These are phyloP conservation scores for Muraenolepis orangiensis DNA, from an alignment of 2,797 vertebrate species.

Conservation along the genomic window DNA sequence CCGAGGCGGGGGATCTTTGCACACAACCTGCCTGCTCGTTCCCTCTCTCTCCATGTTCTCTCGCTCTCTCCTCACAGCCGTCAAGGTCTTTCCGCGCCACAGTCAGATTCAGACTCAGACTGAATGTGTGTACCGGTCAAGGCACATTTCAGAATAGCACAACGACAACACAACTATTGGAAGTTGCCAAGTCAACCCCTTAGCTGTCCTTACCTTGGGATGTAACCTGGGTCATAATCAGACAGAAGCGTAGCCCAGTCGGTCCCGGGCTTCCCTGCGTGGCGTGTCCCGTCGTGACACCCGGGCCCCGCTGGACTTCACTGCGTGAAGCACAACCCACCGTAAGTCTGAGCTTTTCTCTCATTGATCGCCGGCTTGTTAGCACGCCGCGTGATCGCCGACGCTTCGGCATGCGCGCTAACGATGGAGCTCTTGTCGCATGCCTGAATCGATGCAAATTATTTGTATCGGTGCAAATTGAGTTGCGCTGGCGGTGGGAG, in stretches of 20 bases:
- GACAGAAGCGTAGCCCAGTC: not conserved
- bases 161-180: not conserved
- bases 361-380: not conserved
- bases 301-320: not conserved
- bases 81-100: not conserved
- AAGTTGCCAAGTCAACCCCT: not conserved
- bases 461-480: not conserved
- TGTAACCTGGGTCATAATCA: not conserved
- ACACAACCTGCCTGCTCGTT: not conserved
- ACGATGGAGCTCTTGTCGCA: not conserved
- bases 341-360: not conserved
- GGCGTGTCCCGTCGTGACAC: not conserved
- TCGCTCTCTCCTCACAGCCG: not conserved
- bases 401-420: not conserved
- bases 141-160: constrained; percentile 1
- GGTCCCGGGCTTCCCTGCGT: not conserved
- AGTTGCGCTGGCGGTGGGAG: not conserved
- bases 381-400: not conserved
- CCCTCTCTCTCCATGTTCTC: not conserved
- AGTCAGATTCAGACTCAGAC: not conserved
- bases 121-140: not conserved
- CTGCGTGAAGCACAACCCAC: not conserved
- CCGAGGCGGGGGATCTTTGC: not conserved
- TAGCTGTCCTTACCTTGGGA: not conserved
- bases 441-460: not conserved